Base-by-base conservation (phyloP, 1,140 invertebrate genomes). In the Aphidius gifuensis region DNA sequence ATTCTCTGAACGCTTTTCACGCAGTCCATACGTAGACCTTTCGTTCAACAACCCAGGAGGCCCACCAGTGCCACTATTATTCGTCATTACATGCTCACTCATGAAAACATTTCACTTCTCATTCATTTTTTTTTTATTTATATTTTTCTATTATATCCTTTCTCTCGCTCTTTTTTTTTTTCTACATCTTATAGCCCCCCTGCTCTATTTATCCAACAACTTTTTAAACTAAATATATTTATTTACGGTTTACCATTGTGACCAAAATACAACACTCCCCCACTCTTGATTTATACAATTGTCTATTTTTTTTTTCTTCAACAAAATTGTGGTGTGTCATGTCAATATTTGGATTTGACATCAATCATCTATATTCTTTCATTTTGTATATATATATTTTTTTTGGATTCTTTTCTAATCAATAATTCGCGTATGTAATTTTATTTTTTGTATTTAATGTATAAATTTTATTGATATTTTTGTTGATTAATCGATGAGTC, bases 1-100 rank as follows among this genome's bases (percentile, higher is more conserved):
- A 79, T 76, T 71, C 71, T 59, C 43, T 40, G 53, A 70, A 66
- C 66, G 69, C 71, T 75, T 75, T 75, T 72, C 70, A 49, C 50
- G 71, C 66, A 56, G 66, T 58, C 64, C 66, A 69, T 67, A 72
- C 66, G 59, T 49, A 62, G 67, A 61, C 62, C 64, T 61, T 32
- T 32, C 23, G 23, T 32, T 32, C 62, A 67, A 67, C 68, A 65
- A 65, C 67, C 65, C 71, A 62, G 74, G 71, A 72, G 71, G 73
- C 59, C 64, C 2, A 32, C 23, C 23, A 32, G 23, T 32, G 4
- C 61, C 57, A 53, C 74, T 67, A 79, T 79, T 80, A 78, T 79
- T 79, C 74, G 71, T 78, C 74, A 79, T 79, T 79, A 80, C 76
- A 78, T 68, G 74, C 70, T 79, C 72, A 74, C 77, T 77, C 75